Evolutionary conservation across 2,888 invertebrate species (phyloP).

Genomic region (Tolmerus cingulatus): DNA sequence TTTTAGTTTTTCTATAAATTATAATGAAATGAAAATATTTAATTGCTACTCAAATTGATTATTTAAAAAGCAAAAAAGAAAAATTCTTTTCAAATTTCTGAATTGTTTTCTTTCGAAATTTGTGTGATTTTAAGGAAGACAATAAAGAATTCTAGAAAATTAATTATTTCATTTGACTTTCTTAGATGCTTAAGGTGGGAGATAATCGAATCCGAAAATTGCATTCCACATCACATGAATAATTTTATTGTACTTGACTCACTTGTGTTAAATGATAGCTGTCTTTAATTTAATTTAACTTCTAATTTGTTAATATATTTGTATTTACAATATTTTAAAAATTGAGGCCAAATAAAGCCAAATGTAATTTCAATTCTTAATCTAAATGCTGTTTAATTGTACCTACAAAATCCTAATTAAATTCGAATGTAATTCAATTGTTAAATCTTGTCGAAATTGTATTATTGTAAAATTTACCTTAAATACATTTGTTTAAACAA

Average conservation of each 20-base stretch:
- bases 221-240: not conserved
- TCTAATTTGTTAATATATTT: not conserved
- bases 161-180: not conserved
- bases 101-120: not conserved
- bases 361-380: slow-evolving; percentile 20
- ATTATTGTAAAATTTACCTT: too few species aligned
- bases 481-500: too few species aligned
- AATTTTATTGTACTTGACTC: not conserved
- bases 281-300: not conserved
- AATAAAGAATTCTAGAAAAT: slow-evolving; percentile 10
- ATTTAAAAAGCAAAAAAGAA: not conserved
- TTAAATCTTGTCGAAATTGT: too few species aligned
- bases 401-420: not conserved
- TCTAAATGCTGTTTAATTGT: slow-evolving; percentile 24
- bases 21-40: not conserved
- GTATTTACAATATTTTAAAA: not conserved
- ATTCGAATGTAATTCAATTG: too few species aligned
- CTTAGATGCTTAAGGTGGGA: not conserved
- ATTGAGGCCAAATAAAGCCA: slow-evolving; percentile 1
- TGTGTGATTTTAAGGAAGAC: slow-evolving; percentile 24
- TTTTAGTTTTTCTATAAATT: not conserved
- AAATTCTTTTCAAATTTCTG: not conserved
- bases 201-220: not conserved
- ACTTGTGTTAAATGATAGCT: not conserved
- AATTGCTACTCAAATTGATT: not conserved